Evolutionary conservation across 2,113 vertebrate species (phyloP).

Genomic region (Pteruthius melanotis): DNA sequence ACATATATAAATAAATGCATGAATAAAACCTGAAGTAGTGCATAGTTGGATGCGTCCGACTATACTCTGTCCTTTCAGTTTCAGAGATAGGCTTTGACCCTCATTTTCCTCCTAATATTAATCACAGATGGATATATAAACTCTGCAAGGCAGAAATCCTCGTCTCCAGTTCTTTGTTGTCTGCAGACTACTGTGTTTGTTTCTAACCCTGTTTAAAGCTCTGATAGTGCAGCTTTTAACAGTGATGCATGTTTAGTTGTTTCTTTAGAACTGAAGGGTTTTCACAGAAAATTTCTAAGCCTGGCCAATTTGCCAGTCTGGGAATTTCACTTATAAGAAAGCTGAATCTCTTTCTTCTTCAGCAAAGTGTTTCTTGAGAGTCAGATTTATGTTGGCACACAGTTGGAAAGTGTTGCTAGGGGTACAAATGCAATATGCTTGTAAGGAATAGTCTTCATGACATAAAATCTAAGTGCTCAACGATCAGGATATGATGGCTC

Average conservation of each 20-base stretch:
- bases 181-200: not conserved
- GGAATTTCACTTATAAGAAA: not conserved
- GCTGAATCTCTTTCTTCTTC: not conserved
- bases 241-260: not conserved
- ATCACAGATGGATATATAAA: constrained; percentile 43
- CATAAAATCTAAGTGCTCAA: not conserved
- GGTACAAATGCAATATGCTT: not conserved
- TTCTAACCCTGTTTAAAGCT: not conserved
- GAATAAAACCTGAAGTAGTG: not conserved
- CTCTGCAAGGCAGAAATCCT: constrained; percentile 50
- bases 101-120: constrained; percentile 18
- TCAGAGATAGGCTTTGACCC: not conserved
- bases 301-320: not conserved
- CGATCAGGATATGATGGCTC: not conserved
- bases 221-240: not conserved
- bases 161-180: constrained; percentile 34
- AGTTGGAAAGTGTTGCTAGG: not conserved
- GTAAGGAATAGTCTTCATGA: not conserved
- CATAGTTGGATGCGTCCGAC: not conserved
- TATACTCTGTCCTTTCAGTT: not conserved
- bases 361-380: not conserved
- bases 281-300: not conserved
- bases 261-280: not conserved
- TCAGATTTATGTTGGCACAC: not conserved
- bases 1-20: not conserved